Evolutionary conservation across 2,888 invertebrate genomes (phyloP).

Genomic region (Pediacus dermestoides): DNA sequence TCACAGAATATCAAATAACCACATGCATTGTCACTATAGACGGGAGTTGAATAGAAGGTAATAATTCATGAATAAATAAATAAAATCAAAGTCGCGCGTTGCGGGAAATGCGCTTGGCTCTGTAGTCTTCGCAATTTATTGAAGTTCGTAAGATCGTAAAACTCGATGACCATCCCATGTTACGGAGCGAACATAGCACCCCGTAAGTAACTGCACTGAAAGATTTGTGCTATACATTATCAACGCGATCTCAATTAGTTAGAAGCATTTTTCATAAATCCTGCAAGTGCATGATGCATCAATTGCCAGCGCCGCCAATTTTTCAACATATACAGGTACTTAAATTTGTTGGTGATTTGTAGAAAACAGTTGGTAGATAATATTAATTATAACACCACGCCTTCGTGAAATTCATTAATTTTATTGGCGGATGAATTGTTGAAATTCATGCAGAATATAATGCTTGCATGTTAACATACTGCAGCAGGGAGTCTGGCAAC

Average conservation of each 20-base stretch:
- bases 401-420: slow-evolving; percentile 19
- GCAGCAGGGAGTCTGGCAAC: slow-evolving; percentile 23
- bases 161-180: slow-evolving; percentile 44
- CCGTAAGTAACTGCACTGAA: slow-evolving; percentile 44
- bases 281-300: too few species aligned
- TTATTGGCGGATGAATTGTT: slow-evolving; percentile 15
- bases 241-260: slow-evolving; percentile 35
- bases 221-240: slow-evolving; percentile 28
- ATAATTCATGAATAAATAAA: slow-evolving; percentile 45
- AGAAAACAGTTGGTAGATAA: too few species aligned
- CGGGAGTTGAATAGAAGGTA: slow-evolving; percentile 38
- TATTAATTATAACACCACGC: too few species aligned
- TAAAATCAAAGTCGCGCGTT: slow-evolving; percentile 39
- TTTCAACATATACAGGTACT: too few species aligned
- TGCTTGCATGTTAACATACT: slow-evolving; percentile 24
- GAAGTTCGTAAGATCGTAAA: slow-evolving; percentile 47
- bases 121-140: slow-evolving; percentile 44
- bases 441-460: slow-evolving; percentile 21
- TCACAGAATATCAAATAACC: slow-evolving; percentile 38
- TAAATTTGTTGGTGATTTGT: too few species aligned
- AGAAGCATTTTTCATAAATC: too few species aligned
- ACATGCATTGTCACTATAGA: slow-evolving; percentile 37
- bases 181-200: slow-evolving; percentile 46
- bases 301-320: too few species aligned
- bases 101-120: slow-evolving; percentile 31